These are phyloP conservation scores for Pseudorectes ferrugineus DNA, from an alignment of 2,113 vertebrate genomes.

Conservation along the genomic window DNA sequence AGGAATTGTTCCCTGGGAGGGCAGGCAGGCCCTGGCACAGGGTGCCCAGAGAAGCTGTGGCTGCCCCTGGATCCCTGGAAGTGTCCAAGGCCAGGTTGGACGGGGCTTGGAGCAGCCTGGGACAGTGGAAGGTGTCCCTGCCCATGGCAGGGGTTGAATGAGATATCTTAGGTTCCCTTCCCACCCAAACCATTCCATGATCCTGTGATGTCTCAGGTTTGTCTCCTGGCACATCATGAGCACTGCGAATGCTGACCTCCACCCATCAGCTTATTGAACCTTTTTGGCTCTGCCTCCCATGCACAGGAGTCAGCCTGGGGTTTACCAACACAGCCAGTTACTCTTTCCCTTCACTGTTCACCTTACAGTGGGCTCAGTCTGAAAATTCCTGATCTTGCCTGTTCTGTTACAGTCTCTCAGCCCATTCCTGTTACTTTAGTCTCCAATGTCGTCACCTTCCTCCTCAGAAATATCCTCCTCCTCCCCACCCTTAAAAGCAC, in stretches of 20 bases:
- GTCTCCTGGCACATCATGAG: not conserved
- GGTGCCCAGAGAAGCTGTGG: not conserved
- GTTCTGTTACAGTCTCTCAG: not conserved
- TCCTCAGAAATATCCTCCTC: not conserved
- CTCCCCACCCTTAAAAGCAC: not conserved
- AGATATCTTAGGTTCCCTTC: not conserved
- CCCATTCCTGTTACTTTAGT: not conserved
- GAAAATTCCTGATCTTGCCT: not conserved
- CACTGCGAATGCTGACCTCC: not conserved
- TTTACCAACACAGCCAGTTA: not conserved
- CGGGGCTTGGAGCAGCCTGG: not conserved
- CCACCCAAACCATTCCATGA: not conserved
- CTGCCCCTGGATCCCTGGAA: not conserved
- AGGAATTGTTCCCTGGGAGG: not conserved
- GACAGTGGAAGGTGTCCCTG: not conserved
- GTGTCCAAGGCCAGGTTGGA: not conserved
- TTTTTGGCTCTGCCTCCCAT: not conserved
- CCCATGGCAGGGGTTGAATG: not conserved
- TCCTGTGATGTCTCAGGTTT: not conserved
- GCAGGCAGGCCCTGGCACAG: not conserved
- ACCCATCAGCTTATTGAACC: not conserved
- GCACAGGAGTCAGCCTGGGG: not conserved
- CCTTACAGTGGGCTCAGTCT: not conserved
- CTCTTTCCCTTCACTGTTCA: not conserved
- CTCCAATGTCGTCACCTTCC: fast-evolving